Conservation (phyloP, 2,888 invertebrate genomes). For the Metacarcinus magister region DNA sequence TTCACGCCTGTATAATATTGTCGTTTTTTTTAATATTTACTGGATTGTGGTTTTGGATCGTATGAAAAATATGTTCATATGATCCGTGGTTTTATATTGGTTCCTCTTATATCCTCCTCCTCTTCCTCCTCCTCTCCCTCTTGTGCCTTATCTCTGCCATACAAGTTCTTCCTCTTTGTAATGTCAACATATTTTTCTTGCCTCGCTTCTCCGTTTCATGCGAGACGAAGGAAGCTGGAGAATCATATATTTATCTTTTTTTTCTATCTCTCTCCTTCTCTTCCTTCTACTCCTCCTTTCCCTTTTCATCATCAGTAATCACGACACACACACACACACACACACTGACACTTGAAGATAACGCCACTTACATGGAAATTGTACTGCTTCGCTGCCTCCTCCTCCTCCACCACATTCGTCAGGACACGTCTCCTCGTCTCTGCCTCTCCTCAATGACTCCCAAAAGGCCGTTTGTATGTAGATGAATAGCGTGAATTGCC, state of each 20-base stretch:
- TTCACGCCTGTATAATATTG: neutral
- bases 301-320: neutral
- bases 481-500: too few relatives aligned
- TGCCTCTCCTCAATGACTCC: too few relatives aligned
- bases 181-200: neutral
- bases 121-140: neutral
- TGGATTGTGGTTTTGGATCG: too few relatives aligned
- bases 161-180: neutral
- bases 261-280: too few relatives aligned
- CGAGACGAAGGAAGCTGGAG: too few relatives aligned
- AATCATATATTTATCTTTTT: too few relatives aligned
- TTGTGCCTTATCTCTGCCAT: neutral
- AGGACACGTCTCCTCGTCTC: too few relatives aligned
- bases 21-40: too few relatives aligned
- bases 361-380: neutral
- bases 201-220: neutral
- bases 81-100: neutral
- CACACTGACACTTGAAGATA: neutral
- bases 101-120: neutral
- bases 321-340: neutral
- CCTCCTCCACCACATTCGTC: too few relatives aligned
- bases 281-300: neutral
- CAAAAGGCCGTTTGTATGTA: too few relatives aligned
- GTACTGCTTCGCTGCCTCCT: too few relatives aligned
- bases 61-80: too few relatives aligned